Evolutionary conservation across 1,140 invertebrate genomes (phyloP).

Genomic region (Calephelis nemesis): DNA sequence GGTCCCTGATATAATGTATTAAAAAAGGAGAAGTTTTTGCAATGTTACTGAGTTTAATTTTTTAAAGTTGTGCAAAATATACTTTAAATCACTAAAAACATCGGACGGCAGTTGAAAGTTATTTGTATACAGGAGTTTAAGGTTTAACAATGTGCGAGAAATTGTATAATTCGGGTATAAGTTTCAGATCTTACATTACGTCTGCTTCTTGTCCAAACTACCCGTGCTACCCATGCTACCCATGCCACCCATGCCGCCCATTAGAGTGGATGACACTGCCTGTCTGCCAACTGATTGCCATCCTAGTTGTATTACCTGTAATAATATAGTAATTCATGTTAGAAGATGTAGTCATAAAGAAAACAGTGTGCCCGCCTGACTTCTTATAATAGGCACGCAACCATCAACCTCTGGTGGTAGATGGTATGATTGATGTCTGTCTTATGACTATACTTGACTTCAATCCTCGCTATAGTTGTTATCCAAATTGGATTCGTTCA

Average conservation of each 20-base stretch:
- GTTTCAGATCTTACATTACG: slow-evolving; percentile 23
- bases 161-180: not conserved
- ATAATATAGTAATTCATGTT: not conserved
- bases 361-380: not conserved
- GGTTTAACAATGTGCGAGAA: too few relatives aligned
- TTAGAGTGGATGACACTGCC: slow-evolving; percentile 24
- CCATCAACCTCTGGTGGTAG: too few relatives aligned
- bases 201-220: slow-evolving; percentile 26
- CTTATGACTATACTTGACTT: not conserved
- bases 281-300: slow-evolving; percentile 24
- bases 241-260: slow-evolving; percentile 8
- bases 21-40: too few relatives aligned
- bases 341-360: not conserved
- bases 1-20: too few relatives aligned
- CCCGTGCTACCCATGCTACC: not conserved
- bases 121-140: not conserved
- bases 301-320: slow-evolving; percentile 29
- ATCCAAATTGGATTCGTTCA: too few relatives aligned
- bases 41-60: too few relatives aligned
- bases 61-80: too few relatives aligned
- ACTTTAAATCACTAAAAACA: too few relatives aligned
- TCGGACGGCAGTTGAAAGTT: not conserved
- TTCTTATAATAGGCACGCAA: too few relatives aligned
- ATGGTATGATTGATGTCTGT: not conserved
- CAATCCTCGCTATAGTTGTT: not conserved